Evolutionary conservation across 2,888 invertebrate species (phyloP), one percentile per base, ranked within the genome.

Genomic region (Tanytarsus gracilentus): DNA sequence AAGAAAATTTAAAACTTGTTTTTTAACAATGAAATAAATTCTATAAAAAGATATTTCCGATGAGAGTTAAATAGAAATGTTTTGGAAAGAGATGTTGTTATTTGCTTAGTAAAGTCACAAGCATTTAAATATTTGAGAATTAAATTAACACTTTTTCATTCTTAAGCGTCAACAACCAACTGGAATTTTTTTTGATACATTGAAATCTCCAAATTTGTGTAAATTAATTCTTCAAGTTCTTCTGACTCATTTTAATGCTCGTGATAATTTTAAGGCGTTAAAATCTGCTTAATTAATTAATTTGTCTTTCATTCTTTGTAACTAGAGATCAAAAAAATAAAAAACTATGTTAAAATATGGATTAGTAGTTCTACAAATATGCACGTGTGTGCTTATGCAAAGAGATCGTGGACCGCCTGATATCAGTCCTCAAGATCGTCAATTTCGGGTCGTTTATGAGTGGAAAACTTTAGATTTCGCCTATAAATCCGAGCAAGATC

Each of bases 391-490:
- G 14, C 40, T 11, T 8, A 16, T 36, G 25, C 60, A 51, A 40
- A 27, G 44, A 51, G 39, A 51, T 27, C 33, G 51, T 6, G 11
- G 16, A 14, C 52, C 52, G 9, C 63, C 63, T 1, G 65, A 65
- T 8, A 64, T 67, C 16, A 61, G 70, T 66, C 44, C 65, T 27
- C 64, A 61, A 36, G 68, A 68, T 36, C 62, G 66, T 68, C 80
- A 81, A 68, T 85, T 86, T 71, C 77, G 79, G 62, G 85, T 85
- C 29, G 78, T 83, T 62, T 83, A 84, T 72, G 84, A 86, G 74
- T 87, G 86, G 86, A 81, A 79, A 68, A 78, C 77, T 63, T 74
- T 86, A 63, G 83, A 86, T 68, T 84, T 81, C 72, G 79, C 79
- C 27, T 87, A 85, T 84, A 78, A 78, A 33, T 76, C 76, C 63